Conservation (phyloP, 1,140 invertebrate species). For the Sinonovacula constricta region DNA sequence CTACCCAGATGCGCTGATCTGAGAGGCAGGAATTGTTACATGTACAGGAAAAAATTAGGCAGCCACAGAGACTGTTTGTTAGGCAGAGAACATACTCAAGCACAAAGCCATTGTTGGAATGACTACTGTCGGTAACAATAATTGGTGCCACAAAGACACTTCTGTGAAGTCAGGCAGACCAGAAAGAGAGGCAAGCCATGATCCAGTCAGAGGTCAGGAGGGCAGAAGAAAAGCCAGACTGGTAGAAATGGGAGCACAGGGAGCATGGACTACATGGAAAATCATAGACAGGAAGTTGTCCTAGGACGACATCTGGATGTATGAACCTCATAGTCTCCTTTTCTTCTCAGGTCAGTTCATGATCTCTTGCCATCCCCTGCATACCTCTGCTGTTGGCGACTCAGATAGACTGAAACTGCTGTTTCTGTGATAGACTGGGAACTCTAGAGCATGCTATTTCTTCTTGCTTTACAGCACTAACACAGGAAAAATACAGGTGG, state of each 20-base stretch:
- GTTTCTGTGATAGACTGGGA: conserved; percentile 2
- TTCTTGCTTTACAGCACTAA: no score
- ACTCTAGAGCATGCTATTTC: background rate
- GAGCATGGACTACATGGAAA: conserved; percentile 16
- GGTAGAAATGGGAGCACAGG: no score
- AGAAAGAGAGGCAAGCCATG: no score
- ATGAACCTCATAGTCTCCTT: no score
- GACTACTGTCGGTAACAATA: conserved; percentile 5
- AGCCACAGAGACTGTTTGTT: background rate
- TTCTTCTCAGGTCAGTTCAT: no score
- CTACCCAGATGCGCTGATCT: no score
- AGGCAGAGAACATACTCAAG: conserved; percentile 5
- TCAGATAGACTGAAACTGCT: background rate
- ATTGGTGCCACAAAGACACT: conserved; percentile 17
- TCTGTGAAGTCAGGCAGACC: no score
- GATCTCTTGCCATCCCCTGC: conserved; percentile 29
- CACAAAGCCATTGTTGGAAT: conserved; percentile 27
- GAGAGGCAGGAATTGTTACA: conserved; percentile 10
- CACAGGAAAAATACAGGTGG: no score
- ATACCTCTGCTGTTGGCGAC: conserved; percentile 24
- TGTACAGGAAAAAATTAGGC: conserved; percentile 28
- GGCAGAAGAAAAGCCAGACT: conserved; percentile 9
- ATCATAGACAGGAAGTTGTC: conserved; percentile 12
- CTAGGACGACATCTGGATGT: conserved; percentile 20
- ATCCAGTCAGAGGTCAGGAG: conserved; percentile 17